Conservation (phyloP, 1,140 invertebrate species). For the Homalodisca vitripennis region DNA sequence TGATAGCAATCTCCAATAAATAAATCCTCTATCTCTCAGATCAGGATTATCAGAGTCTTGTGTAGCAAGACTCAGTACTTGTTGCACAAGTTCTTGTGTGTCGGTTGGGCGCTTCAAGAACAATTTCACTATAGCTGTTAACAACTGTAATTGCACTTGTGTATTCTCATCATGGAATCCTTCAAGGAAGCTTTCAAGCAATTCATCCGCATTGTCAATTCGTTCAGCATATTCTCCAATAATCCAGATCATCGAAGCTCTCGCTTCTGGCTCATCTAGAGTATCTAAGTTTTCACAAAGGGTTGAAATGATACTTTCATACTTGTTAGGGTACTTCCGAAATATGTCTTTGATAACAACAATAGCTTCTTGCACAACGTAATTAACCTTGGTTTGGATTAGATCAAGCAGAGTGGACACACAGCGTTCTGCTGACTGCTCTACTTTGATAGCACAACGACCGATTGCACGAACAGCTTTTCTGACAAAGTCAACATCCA, state of each 20-base stretch:
- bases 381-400: slow-evolving; percentile 99
- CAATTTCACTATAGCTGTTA: slow-evolving; percentile 98
- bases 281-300: slow-evolving; percentile 99
- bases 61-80: slow-evolving; percentile 85
- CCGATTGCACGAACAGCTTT: slow-evolving; percentile 98
- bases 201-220: slow-evolving; percentile 99
- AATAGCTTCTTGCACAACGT: slow-evolving; percentile 99
- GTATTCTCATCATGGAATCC: slow-evolving; percentile 99
- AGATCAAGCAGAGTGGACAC: slow-evolving; percentile 98
- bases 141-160: slow-evolving; percentile 95
- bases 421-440: slow-evolving; percentile 97
- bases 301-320: slow-evolving; percentile 99
- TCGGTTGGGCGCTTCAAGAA: slow-evolving; percentile 98
- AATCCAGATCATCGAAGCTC: slow-evolving; percentile 99
- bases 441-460: slow-evolving; percentile 99
- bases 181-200: slow-evolving; percentile 97
- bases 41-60: slow-evolving; percentile 99
- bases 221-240: slow-evolving; percentile 99
- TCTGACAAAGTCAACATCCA: slow-evolving; percentile 99
- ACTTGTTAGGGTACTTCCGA: slow-evolving; percentile 99
- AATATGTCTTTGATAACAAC: slow-evolving; percentile 99
- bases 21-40: slow-evolving; percentile 96
- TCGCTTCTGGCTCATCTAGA: slow-evolving; percentile 97
- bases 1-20: slow-evolving; percentile 98
- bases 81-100: slow-evolving; percentile 96